These are phyloP conservation scores for Sphenopsis melanotis DNA, from an alignment of 2,797 vertebrate species.

Conservation along the genomic window DNA sequence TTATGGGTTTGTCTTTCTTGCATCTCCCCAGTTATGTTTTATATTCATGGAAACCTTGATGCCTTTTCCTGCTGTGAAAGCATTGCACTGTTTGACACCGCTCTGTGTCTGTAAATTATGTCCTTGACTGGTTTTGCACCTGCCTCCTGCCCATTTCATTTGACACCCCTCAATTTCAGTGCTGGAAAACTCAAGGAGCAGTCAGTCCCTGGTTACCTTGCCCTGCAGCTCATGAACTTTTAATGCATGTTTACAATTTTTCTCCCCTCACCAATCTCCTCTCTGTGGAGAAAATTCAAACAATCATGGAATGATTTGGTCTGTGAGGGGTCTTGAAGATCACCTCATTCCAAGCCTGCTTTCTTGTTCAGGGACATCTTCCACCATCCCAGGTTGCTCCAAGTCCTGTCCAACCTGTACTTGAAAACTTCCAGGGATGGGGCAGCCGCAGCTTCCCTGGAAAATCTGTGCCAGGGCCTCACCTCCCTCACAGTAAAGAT, in stretches of 20 bases:
- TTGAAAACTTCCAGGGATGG: no score
- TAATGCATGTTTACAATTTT: not conserved
- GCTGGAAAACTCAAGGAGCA: not conserved
- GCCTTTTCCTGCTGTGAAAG: not conserved
- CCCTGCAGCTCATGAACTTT: not conserved
- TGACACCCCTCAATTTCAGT: not conserved
- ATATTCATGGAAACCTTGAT: not conserved
- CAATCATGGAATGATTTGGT: not conserved
- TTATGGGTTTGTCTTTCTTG: not conserved
- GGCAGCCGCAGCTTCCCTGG: no score
- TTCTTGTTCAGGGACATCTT: not conserved
- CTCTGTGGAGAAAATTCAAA: not conserved
- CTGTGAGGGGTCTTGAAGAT: not conserved
- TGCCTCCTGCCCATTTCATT: not conserved
- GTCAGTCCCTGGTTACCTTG: not conserved
- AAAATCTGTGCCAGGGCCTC: no score
- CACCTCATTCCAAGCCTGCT: accelerated
- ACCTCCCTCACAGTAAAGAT: no score
- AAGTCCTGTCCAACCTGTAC: no score
- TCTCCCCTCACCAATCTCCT: not conserved
- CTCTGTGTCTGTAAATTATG: not conserved
- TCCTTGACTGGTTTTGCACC: not conserved
- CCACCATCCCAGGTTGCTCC: no score
- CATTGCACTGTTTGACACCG: accelerated
- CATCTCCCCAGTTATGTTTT: not conserved